Evolutionary conservation across 2,797 vertebrate genomes (phyloP).

Genomic region (Takifugu ocellatus): DNA sequence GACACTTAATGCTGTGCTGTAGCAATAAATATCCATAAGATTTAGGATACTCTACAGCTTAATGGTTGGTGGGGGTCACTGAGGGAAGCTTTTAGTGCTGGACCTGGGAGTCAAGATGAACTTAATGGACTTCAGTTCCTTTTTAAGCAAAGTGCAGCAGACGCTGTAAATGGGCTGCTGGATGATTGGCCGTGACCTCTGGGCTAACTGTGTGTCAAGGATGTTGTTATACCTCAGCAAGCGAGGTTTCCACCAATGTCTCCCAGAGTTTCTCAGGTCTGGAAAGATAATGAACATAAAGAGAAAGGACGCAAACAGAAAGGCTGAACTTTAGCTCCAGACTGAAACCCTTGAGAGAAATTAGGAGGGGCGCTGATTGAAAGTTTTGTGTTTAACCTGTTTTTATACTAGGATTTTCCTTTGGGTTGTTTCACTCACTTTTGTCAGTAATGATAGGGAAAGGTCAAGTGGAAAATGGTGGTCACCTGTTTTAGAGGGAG

Average conservation of each 20-base stretch:
- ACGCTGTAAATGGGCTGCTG: conserved; percentile 13
- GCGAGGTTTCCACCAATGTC: not conserved
- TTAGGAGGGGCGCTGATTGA: too few relatives aligned
- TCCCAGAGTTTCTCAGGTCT: conserved; percentile 5
- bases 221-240: conserved; percentile 37
- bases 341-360: too few relatives aligned
- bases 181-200: conserved; percentile 44
- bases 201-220: conserved; percentile 38
- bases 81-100: conserved; percentile 59
- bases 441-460: too few relatives aligned
- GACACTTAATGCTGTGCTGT: conserved; percentile 46
- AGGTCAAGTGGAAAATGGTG: too few relatives aligned
- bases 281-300: conserved; percentile 32
- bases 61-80: conserved; percentile 55
- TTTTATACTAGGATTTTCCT: too few relatives aligned
- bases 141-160: conserved; percentile 51
- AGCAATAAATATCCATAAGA: conserved; percentile 52
- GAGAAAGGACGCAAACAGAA: too few relatives aligned
- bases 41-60: conserved; percentile 49
- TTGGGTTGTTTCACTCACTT: too few relatives aligned
- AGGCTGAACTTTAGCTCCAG: too few relatives aligned
- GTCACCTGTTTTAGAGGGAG: too few relatives aligned
- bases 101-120: conserved; percentile 30
- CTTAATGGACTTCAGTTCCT: conserved; percentile 55
- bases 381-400: too few relatives aligned